Evolutionary conservation across 2,797 vertebrate species (phyloP), one percentile per base, ranked within the genome.

Genomic region (Nyctibius grandis): DNA sequence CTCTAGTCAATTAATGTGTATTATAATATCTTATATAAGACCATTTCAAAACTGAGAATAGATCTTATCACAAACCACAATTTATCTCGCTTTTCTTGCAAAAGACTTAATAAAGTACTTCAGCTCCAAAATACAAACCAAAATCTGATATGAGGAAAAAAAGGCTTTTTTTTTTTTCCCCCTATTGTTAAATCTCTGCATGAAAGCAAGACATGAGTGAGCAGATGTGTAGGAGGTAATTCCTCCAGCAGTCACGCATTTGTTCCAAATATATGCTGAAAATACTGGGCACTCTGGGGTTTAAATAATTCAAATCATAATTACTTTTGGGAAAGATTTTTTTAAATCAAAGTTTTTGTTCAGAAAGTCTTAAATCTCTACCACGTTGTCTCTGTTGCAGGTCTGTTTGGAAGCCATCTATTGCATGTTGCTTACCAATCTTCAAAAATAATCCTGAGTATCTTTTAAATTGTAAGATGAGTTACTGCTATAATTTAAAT

Each of bases 201-300:
- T 79, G 57, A 90, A 76, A 61, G 87, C 89, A 85, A 75, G 89
- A 90, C 26, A 15, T 51, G 56, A 80, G 47, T 17, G 68, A 91
- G 40, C 57, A 86, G 77, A 20, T 91, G 63, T 84, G 85, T 91
- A 87, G 94, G 95, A 92, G 85, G 69, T 54, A 89, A 44, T 94
- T 94, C 81, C 45, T 88, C 31, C 40, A 75, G 59, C 57, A 79
- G 48, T 89, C 87, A 74, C 8, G 25, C 50, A 47, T 94, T 89
- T 91, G 40, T 93, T 97, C 72, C 91, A 95, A 77, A 89, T 95
- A 95, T 79, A 91, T 86, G 34, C 48, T 3, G 6, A 85, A 93
- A 89, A 79, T 89, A 57, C 56, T 85, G 68, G 63, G 61, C 77
- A 89, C 29, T 47, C 20, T 53, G 42, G 11, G 33, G 29, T 74